Evolutionary conservation across 2,113 vertebrate genomes (phyloP).

Genomic region (human): GRCh38 chr11:12501501-12502000

Average conservation of each 20-base stretch:
- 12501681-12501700: background rate
- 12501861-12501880: background rate
- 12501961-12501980: background rate
- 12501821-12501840: background rate
- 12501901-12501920: background rate
- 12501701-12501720: background rate
- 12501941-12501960: background rate
- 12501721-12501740: background rate
- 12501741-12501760: background rate
- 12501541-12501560: background rate
- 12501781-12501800: background rate
- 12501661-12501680: background rate
- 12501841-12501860: background rate
- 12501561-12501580: background rate
- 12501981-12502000: background rate
- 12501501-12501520: background rate
- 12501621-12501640: background rate
- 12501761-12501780: background rate
- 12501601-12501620: background rate
- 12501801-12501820: background rate
- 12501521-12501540: background rate
- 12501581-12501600: slow-evolving; percentile 38
- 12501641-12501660: background rate
- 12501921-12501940: background rate
- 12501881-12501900: background rate